Conservation (phyloP, 1,140 invertebrate genomes). For the Drosophila mojavensis region DNA sequence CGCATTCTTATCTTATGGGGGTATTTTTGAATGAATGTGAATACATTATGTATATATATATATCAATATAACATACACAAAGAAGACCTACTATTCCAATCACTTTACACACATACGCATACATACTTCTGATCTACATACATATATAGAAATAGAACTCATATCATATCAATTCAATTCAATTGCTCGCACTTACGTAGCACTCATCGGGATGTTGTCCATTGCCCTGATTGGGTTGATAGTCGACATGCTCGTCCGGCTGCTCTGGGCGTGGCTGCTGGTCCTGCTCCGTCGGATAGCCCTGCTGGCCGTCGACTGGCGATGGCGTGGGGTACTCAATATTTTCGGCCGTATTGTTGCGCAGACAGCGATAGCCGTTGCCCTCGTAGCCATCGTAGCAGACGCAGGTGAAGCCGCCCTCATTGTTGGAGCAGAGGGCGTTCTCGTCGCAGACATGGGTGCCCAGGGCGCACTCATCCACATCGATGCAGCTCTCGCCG, state of each 20-base stretch:
- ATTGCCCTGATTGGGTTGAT: constrained; percentile 17
- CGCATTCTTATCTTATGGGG: too few relatives aligned
- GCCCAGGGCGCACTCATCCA: constrained; percentile 90
- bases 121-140: too few relatives aligned
- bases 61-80: too few relatives aligned
- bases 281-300: not conserved
- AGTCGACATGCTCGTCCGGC: constrained; percentile 21
- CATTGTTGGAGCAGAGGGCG: constrained; percentile 92
- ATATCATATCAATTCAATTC: too few relatives aligned
- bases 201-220: constrained; percentile 56
- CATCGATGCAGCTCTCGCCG: constrained; percentile 88
- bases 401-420: constrained; percentile 90
- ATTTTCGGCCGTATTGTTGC: constrained; percentile 62
- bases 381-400: constrained; percentile 89
- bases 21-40: too few relatives aligned
- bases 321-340: constrained; percentile 61
- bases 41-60: too few relatives aligned
- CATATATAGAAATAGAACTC: too few relatives aligned
- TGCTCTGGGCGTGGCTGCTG: constrained; percentile 8
- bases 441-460: constrained; percentile 91
- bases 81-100: too few relatives aligned
- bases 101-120: too few relatives aligned
- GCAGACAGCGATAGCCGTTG: constrained; percentile 84
- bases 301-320: not conserved
- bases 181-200: constrained; percentile 42